A percentile compares a stretch with the other conserved stretches of the same genome.
These are phyloP conservation scores for Pecten maximus DNA, from an alignment of 2,888 invertebrate species.

Conservation along the genomic window DNA sequence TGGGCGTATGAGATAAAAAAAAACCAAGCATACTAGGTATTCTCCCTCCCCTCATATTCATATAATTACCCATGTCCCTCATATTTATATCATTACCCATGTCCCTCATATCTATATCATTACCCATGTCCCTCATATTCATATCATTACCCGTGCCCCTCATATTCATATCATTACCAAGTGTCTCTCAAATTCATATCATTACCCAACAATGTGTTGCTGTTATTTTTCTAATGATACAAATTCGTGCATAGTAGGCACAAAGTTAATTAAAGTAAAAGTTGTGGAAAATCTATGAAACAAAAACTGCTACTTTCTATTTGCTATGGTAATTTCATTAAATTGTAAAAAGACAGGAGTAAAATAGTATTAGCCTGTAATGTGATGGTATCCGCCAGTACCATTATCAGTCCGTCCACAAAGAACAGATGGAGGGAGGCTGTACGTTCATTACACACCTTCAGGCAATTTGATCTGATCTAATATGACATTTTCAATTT, in stretches of 20 bases:
- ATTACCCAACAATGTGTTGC: too few species aligned
- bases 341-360: background rate
- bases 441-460: background rate
- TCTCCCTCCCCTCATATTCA: too few species aligned
- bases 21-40: too few species aligned
- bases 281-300: background rate
- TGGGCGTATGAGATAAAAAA: too few species aligned
- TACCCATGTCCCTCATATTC: too few species aligned
- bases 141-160: too few species aligned
- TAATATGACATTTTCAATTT: constrained; percentile 13
- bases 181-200: too few species aligned
- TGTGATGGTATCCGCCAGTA: background rate
- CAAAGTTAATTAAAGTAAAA: background rate
- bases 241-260: background rate
- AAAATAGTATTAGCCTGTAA: background rate
- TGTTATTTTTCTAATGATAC: background rate
- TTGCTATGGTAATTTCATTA: background rate
- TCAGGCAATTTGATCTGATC: background rate
- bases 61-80: too few species aligned
- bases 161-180: too few species aligned
- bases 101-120: too few species aligned
- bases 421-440: constrained; percentile 2
- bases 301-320: background rate
- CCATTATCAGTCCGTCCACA: background rate
- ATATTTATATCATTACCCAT: too few species aligned